Percentiles rank a stretch among this genome's conserved stretches.
These are phyloP conservation scores for Apoda limacodes DNA, from an alignment of 2,888 invertebrate species.

Conservation along the genomic window DNA sequence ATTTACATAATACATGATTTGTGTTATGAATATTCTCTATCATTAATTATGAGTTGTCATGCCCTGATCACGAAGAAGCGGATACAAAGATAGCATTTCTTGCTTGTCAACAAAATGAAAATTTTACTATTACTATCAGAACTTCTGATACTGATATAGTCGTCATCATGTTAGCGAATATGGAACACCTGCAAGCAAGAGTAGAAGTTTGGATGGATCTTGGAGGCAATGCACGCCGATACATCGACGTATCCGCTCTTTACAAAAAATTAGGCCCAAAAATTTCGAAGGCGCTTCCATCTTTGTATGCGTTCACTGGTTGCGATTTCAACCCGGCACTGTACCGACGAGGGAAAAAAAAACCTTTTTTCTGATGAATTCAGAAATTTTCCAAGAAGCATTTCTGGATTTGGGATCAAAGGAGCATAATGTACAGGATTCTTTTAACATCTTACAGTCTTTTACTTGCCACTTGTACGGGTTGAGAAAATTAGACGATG, in stretches of 20 bases:
- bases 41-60: slow-evolving; percentile 16
- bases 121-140: slow-evolving; percentile 1
- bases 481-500: neutral
- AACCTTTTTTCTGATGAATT: slow-evolving; percentile 3
- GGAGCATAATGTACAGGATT: slow-evolving; percentile 3
- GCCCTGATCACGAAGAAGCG: slow-evolving; percentile 21
- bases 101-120: slow-evolving; percentile 12
- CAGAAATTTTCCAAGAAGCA: slow-evolving; percentile 1
- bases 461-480: slow-evolving; percentile 5
- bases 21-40: slow-evolving; percentile 14
- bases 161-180: slow-evolving; percentile 11
- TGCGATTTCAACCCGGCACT: slow-evolving; percentile 27
- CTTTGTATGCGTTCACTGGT: slow-evolving; percentile 27
- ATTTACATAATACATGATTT: slow-evolving; percentile 9
- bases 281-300: slow-evolving; percentile 16
- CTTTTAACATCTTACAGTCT: slow-evolving; percentile 1
- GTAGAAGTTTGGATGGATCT: slow-evolving; percentile 8
- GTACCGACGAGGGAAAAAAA: slow-evolving; percentile 25
- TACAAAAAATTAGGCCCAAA: slow-evolving; percentile 2
- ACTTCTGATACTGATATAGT: slow-evolving; percentile 4
- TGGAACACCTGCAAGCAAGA: slow-evolving; percentile 3
- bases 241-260: slow-evolving; percentile 4
- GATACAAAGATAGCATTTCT: slow-evolving; percentile 18
- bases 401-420: slow-evolving; percentile 5
- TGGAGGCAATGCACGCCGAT: slow-evolving; percentile 6